Conservation (phyloP, 2,113 vertebrate species). For the Gasterosteus nipponicus region DNA sequence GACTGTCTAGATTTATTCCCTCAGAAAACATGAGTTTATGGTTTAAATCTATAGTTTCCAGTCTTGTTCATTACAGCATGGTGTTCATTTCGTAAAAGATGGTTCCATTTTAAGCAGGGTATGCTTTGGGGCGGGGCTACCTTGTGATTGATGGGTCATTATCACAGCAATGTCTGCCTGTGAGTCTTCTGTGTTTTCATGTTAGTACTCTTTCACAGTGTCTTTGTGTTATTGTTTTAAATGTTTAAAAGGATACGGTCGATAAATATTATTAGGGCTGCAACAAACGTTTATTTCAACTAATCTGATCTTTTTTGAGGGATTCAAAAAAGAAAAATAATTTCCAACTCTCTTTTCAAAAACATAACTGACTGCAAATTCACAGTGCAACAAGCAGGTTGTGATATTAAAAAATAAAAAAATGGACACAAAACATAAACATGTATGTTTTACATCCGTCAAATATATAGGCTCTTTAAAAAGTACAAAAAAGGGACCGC, state of each 20-base stretch:
- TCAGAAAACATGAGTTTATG: constrained; percentile 1
- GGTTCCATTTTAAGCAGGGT: neutral
- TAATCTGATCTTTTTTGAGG: too few relatives aligned
- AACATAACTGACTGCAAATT: too few relatives aligned
- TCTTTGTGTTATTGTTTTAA: neutral
- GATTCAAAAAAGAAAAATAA: too few relatives aligned
- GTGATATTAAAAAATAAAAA: too few relatives aligned
- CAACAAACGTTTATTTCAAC: too few relatives aligned
- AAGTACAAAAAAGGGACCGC: too few relatives aligned
- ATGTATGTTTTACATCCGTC: too few relatives aligned
- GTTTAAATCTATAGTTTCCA: neutral
- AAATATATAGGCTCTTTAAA: too few relatives aligned
- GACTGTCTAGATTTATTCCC: neutral
- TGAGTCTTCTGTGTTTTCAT: neutral
- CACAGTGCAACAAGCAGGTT: too few relatives aligned
- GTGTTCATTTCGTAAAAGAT: neutral
- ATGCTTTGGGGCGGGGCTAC: neutral
- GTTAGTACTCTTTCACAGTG: neutral
- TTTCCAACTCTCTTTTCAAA: too few relatives aligned
- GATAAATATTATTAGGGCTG: too few relatives aligned
- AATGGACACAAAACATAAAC: too few relatives aligned
- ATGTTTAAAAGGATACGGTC: neutral
- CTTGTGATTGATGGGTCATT: neutral
- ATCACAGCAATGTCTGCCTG: neutral
- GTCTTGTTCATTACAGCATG: neutral